Base-by-base conservation (phyloP, 53 echinoderm and acorn worm genomes). In the Patiria pectinifera region DNA sequence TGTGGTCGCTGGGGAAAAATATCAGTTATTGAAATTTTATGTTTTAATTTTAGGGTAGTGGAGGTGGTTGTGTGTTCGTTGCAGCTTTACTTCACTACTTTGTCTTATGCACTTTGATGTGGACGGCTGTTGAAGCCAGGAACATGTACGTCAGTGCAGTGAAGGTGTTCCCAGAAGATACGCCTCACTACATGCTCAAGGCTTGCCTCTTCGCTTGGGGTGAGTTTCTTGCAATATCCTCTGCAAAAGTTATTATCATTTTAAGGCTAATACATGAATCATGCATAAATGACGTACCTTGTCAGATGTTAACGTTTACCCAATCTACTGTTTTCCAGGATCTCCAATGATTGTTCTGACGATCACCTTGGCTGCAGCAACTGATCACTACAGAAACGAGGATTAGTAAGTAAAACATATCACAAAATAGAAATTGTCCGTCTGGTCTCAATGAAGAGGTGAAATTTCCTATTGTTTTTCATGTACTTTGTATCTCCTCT, bases 101-200 rank as follows among this genome's bases (percentile, higher is more conserved):
- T 85, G 92, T 93, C 23, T 83, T 97, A 19, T 82, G 93, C 11
- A 76, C 97, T 19, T 91, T 97, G 76, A 70, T 92, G 83, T 95
- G 95, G 97, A 96, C 95, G 97, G 95, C 75, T 15, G 95, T 93
- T 0, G 97, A 95, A 86, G 97, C 97, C 49, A 75, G 94, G 74
- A 95, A 97, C 80, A 94, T 97, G 87, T 97, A 97, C 82, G 87
- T 94, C 71, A 87, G 93, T 80, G 76, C 95, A 14, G 92, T 97
- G 26, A 89, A 91, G 14, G 93, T 97, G 4, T 96, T 97, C 87
- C 93, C 92, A 4, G 86, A 92, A 62, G 93, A 96, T 62, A 87
- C 90, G 8, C 89, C 77, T 16, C 71, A 71, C 12, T 97, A 94
- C 66, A 94, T 97, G 46, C 69, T 92, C 59, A 96, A 94, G 76